Evolutionary conservation across 1,140 invertebrate genomes (phyloP), one percentile per base, ranked within the genome.

Genomic region (Hyphantria cunea): DNA sequence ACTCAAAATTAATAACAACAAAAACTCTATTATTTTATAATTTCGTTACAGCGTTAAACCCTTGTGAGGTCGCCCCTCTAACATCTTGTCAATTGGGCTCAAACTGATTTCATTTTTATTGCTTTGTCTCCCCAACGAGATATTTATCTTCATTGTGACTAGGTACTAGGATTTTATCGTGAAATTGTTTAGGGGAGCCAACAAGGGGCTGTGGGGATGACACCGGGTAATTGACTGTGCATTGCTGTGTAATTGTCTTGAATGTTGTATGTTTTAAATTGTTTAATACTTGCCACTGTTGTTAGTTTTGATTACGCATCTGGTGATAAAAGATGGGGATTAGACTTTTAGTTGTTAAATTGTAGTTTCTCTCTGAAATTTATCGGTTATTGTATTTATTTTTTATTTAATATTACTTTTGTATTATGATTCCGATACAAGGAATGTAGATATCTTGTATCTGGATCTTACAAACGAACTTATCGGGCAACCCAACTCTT

Each of bases 101-200:
- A 80, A 86, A 85, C 80, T 82, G 84, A 86, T 87, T 86, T 70
- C 71, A 73, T 86, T 89, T 87, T 86, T 89, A 87, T 89, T 81
- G 77, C 76, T 49, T 44, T 64, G 48, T 68, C 66, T 85, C 83
- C 86, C 86, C 63, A 72, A 13, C 60, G 86, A 74, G 86, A 86
- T 89, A 89, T 89, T 86, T 78, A 87, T 89, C 84, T 86, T 78
- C 83, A 89, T 89, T 87, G 80, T 71, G 75, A 79, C 69, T 82
- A 82, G 79, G 81, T 84, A 82, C 78, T n/a, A n/a, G 76, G 81
- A 84, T 85, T 86, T 86, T 85, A 85, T 86, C 82, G 78, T 80
- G 77, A 84, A 78, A 86, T 86, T 85, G 78, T 76, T 76, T 81
- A 74, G 76, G 81, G 84, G 76, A 74, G 70, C 66, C 68, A 73